Evolutionary conservation across 2,888 invertebrate genomes (phyloP).

Genomic region (Acanthopleura granulata): DNA sequence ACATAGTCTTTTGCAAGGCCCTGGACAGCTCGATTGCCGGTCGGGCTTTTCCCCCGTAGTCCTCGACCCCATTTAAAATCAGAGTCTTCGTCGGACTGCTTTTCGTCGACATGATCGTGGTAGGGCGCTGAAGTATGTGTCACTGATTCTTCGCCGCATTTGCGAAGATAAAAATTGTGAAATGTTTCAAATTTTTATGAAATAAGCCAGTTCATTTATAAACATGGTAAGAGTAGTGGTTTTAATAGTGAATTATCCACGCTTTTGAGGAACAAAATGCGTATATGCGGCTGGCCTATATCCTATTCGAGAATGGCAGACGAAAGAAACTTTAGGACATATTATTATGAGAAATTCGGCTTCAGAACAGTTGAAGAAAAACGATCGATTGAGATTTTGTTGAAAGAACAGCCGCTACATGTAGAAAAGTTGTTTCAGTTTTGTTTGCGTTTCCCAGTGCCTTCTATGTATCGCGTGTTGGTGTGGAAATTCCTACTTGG

Average conservation of each 20-base stretch:
- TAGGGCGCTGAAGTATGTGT: no score
- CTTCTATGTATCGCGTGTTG: constrained; percentile 82
- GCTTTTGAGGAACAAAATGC: no score
- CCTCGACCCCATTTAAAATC: constrained; percentile 13
- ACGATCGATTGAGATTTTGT: constrained; percentile 87
- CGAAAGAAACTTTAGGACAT: constrained; percentile 70
- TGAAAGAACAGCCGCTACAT: constrained; percentile 88
- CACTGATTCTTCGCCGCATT: no score
- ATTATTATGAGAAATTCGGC: constrained; percentile 78
- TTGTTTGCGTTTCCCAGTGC: constrained; percentile 86
- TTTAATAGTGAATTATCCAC: no score
- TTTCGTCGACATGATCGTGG: no score
- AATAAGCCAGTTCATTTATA: no score
- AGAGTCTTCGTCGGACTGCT: background rate
- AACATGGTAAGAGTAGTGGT: no score
- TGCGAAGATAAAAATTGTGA: no score
- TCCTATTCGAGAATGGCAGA: constrained; percentile 40
- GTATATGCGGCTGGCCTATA: background rate
- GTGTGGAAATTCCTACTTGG: constrained; percentile 90
- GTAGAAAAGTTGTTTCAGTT: constrained; percentile 86
- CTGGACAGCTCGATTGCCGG: constrained; percentile 43
- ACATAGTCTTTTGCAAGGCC: constrained; percentile 45
- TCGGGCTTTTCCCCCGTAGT: constrained; percentile 24
- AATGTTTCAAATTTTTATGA: no score
- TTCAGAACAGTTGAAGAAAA: constrained; percentile 88